phyloP scores from a whole-genome alignment of 2,888 invertebrate genomes.

The Agapostemon virescens region DNA sequence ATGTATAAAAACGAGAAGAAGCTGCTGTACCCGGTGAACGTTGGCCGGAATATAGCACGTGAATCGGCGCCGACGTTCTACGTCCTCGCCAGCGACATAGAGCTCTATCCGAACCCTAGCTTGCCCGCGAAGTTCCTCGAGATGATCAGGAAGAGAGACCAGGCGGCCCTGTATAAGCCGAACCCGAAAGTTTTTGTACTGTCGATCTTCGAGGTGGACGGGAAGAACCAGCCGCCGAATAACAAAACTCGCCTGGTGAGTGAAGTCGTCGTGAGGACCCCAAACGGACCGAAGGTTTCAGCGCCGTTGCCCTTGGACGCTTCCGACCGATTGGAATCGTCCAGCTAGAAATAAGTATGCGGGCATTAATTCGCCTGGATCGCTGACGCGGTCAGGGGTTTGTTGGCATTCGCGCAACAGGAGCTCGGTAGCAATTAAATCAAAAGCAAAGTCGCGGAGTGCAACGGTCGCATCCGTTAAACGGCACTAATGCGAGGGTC shows the following conservation, averaged over 20 bases:
- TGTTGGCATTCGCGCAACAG: conserved; percentile 18
- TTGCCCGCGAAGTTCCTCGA: conserved; percentile 90
- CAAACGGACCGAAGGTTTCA: not conserved
- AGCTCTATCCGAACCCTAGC: conserved; percentile 93
- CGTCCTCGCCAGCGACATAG: conserved; percentile 93
- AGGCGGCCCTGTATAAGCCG: conserved; percentile 83
- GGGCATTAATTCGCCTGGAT: not conserved
- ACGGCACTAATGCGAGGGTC: conserved; percentile 59
- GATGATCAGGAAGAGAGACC: conserved; percentile 90
- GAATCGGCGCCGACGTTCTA: conserved; percentile 91
- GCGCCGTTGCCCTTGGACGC: not conserved
- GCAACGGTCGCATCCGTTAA: conserved; percentile 43
- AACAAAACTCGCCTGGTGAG: conserved; percentile 80
- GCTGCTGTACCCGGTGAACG: conserved; percentile 93
- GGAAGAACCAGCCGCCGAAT: conserved; percentile 79
- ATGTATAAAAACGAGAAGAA: conserved; percentile 91
- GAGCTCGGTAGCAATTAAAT: conserved; percentile 52
- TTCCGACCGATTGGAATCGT: too few relatives aligned
- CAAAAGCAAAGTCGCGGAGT: conserved; percentile 35
- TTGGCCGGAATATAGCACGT: conserved; percentile 93
- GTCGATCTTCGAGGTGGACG: conserved; percentile 93
- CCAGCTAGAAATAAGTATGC: not conserved
- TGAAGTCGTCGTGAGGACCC: not conserved
- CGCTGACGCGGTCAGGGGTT: not conserved
- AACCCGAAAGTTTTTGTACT: conserved; percentile 90